These are phyloP conservation scores for Gymnoscelis rufifasciata DNA, from an alignment of 2,888 invertebrate species.

Conservation along the genomic window DNA sequence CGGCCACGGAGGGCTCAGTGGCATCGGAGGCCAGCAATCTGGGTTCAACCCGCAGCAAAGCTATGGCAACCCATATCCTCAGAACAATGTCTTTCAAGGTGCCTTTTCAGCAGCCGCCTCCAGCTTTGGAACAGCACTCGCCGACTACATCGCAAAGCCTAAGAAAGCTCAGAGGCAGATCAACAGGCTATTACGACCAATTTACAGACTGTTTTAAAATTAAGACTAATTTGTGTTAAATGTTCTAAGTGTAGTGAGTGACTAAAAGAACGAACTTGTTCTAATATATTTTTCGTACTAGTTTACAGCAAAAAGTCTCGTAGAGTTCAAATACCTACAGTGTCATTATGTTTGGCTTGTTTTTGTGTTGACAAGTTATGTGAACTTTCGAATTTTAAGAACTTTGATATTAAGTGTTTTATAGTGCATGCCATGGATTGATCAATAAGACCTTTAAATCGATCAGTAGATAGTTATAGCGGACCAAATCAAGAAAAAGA, in stretches of 20 bases:
- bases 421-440: too few species aligned
- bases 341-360: too few species aligned
- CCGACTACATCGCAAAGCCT: conserved; percentile 61
- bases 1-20: conserved; percentile 6
- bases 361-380: too few species aligned
- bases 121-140: conserved; percentile 73
- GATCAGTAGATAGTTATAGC: too few species aligned
- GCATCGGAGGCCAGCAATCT: conserved; percentile 16
- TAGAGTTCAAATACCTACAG: too few species aligned
- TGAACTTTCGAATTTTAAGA: too few species aligned
- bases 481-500: too few species aligned
- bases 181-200: conserved; percentile 57
- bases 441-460: too few species aligned
- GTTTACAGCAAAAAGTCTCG: too few species aligned
- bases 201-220: conserved; percentile 55
- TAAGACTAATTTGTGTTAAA: neutral
- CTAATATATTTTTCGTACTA: too few species aligned
- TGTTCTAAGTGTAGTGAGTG: neutral
- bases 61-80: conserved; percentile 13
- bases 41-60: conserved; percentile 27
- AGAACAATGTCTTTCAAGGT: conserved; percentile 50
- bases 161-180: conserved; percentile 58
- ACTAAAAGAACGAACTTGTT: too few species aligned
- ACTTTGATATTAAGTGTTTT: too few species aligned
- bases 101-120: conserved; percentile 67